Base-by-base conservation (phyloP, 2,113 vertebrate genomes). In the sheep (Ovis aries) region DNA sequence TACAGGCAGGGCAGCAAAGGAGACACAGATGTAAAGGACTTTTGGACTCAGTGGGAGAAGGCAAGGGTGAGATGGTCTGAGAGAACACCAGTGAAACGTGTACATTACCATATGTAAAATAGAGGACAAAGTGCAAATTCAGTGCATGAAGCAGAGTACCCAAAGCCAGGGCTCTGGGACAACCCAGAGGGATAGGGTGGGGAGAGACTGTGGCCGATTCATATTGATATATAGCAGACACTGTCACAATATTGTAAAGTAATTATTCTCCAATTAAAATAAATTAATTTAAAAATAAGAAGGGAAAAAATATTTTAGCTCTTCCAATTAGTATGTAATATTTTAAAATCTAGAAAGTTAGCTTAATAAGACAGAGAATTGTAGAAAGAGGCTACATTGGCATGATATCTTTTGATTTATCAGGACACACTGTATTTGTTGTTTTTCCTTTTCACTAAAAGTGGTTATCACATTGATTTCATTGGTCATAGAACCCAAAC, bases 331-430 rank as follows among this genome's bases (percentile, higher is more conserved):
- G 25, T 55, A 21, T 5, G 0, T 94, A 10, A 16, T 2, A 27
- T 92, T 96, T 81, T 91, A 83, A 98, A 96, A 55, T 97, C 6
- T 82, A 21, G 50, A 52, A 81, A 92, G 57, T 60, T 85, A 12
- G 11, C 57, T 8, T 93, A 78, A 45, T 6, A 77, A 93, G 88
- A 91, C 17, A 95, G 77, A 59, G n/a, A 71, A 16, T 78, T 17
- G 80, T 13, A 86, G 27, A 10, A 96, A 85, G 92, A 67, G 7
- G 6, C 88, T 94, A 7, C 55, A 4, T 59, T 92, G 23, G 40
- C 23, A 31, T 97, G 15, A 40, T 92, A 88, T 64, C 55, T 53
- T 71, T 27, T 74, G 16, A 94, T 94, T 87, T 78, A 67, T 62
- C 16, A 55, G 11, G 40, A 71, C 17, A 84, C 3, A 21, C 53